A percentile compares a stretch with the other conserved stretches of the same genome.
phyloP scores from a whole-genome alignment of 2,797 vertebrate species.

The Cynopterus sphinx region DNA sequence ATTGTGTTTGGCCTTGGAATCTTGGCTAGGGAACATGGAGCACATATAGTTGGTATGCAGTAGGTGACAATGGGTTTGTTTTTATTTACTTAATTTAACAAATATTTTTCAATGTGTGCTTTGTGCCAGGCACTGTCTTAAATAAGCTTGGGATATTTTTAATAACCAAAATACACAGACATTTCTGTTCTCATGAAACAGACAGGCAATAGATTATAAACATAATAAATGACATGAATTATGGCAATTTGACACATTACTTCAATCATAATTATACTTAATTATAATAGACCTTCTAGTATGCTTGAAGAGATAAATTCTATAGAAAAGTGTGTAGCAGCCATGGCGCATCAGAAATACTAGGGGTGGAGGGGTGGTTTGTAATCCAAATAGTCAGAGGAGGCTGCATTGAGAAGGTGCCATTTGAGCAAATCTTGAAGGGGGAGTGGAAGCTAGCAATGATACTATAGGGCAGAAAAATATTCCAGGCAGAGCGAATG shows the following conservation, averaged over 20 bases:
- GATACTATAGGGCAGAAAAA: not conserved
- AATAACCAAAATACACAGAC: not conserved
- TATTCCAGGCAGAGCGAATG: not conserved
- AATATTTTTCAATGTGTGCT: not conserved
- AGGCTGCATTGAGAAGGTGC: not conserved
- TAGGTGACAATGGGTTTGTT: not conserved
- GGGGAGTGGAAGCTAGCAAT: not conserved
- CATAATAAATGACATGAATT: not conserved
- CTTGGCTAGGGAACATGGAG: not conserved
- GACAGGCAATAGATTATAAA: not conserved
- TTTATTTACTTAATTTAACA: not conserved
- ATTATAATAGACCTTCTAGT: not conserved
- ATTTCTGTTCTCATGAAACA: not conserved
- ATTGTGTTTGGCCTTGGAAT: not conserved
- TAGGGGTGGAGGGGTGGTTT: not conserved
- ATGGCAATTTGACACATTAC: not conserved
- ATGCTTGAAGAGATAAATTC: not conserved
- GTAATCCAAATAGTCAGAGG: not conserved
- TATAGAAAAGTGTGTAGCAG: not conserved
- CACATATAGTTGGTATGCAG: not conserved
- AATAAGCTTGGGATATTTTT: slow-evolving; percentile 31
- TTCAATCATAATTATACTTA: not conserved
- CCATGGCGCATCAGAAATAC: not conserved
- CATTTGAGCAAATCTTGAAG: not conserved
- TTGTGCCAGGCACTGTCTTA: not conserved